Conservation (phyloP, 2,113 vertebrate species). For the Lagenorhynchus albirostris region DNA sequence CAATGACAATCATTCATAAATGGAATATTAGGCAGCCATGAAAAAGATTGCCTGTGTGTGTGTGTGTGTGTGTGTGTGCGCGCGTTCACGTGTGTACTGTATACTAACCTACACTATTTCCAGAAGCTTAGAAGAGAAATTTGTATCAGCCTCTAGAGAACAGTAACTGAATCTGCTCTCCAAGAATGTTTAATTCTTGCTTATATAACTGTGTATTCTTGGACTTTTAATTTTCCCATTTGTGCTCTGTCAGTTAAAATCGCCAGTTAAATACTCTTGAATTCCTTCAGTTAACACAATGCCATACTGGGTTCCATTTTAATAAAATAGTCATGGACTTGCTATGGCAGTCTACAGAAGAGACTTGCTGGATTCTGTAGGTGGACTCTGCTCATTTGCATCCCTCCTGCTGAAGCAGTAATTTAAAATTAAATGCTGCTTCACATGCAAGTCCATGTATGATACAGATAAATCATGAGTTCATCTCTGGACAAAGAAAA, state of each 20-base stretch:
- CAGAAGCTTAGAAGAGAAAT: not conserved
- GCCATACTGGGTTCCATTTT: not conserved
- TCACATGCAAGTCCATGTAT: rapidly evolving
- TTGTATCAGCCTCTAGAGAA: too few relatives aligned
- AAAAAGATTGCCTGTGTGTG: rapidly evolving
- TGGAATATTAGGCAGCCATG: not conserved
- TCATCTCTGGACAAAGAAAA: not conserved
- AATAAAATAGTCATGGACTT: not conserved
- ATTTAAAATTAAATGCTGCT: not conserved
- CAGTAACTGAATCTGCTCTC: not conserved
- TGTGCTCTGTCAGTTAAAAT: not conserved
- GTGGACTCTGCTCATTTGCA: too few relatives aligned
- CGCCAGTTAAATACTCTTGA: not conserved
- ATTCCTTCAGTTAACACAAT: not conserved
- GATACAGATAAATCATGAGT: not conserved
- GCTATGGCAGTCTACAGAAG: not conserved
- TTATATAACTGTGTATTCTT: rapidly evolving
- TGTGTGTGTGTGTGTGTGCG: too few relatives aligned
- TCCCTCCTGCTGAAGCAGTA: not conserved
- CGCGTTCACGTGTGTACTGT: rapidly evolving
- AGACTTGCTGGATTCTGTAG: not conserved
- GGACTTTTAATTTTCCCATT: rapidly evolving
- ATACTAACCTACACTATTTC: not conserved
- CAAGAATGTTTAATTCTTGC: too few relatives aligned
- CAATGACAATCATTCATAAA: rapidly evolving